Base-by-base conservation (phyloP, 2,113 vertebrate genomes). In the Malaclemys terrapin region DNA sequence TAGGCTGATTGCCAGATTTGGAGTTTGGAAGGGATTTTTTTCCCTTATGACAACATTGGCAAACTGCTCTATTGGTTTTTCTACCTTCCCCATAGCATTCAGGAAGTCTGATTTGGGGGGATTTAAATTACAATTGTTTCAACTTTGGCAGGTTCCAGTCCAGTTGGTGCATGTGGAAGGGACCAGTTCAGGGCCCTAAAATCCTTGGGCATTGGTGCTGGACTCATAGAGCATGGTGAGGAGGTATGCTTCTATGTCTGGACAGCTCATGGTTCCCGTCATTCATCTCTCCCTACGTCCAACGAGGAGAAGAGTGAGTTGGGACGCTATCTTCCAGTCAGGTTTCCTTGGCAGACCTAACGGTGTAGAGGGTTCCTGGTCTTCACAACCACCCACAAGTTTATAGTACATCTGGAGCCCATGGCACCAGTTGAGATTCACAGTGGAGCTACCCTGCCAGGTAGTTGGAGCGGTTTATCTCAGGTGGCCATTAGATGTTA, bases 91-190 rank as follows among this genome's bases (percentile, higher is more conserved):
- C 17, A 10, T 9, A 69, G 35, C 35, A 69, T 69, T 69, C 35
- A 69, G 17, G 35, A 69, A n/a, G 35, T n/a, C 62, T 69, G 62
- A 35, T n/a, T 17, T n/a, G 2, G 57, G 69, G 11, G 0, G 76
- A 91, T 86, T 88, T 52, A 91, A 86, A 50, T 57, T 90, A 65
- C 35, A 85, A 79, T 35, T 80, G 54, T 3, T 57, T 50, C 38
- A 89, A 29, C 22, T 87, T 29, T 78, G 47, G 69, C 49, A 54
- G 50, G 24, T 69, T 20, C 10, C 29, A 83, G 24, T 27, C 13
- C 84, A 56, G 57, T 24, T 57, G 56, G 56, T 17, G 3, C 76
- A 19, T 5, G 27, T 62, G 24, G 13, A 16, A 19, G 72, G 8
- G 84, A 22, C 3, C 11, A 82, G 2, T 95, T 59, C 2, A 76